phyloP scores from a whole-genome alignment of 2,113 vertebrate genomes.

The Nipponia nippon region DNA sequence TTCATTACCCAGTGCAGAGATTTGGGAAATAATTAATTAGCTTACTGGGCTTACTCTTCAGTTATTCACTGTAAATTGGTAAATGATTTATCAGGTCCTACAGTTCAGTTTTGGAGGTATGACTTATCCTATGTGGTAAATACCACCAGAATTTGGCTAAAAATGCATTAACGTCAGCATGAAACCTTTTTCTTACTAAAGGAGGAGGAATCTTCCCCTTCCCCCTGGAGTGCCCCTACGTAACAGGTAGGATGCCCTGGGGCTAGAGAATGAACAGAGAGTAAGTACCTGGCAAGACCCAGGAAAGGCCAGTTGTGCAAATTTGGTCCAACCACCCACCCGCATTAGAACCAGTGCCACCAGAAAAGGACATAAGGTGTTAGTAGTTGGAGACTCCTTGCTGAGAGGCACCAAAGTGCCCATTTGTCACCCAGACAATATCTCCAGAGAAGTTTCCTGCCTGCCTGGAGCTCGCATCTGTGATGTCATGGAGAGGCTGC shows the following conservation, averaged over 20 bases:
- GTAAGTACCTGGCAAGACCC: not conserved
- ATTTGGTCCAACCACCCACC: fast-evolving
- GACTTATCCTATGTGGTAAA: not conserved
- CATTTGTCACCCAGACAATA: not conserved
- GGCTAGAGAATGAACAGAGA: not conserved
- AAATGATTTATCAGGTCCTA: not conserved
- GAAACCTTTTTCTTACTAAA: not conserved
- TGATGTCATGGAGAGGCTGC: not conserved
- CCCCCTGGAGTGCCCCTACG: not conserved
- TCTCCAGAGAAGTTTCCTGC: not conserved
- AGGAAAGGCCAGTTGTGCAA: not conserved
- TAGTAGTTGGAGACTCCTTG: not conserved
- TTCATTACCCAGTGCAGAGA: not conserved
- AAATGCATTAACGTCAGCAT: not conserved
- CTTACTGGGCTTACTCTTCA: not conserved
- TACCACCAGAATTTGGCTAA: not conserved
- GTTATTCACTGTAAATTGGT: not conserved
- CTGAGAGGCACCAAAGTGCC: not conserved
- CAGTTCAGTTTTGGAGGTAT: not conserved
- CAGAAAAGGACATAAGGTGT: not conserved
- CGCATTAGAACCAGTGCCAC: not conserved
- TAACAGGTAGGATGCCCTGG: not conserved
- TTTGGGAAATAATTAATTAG: not conserved
- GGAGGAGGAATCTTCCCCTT: not conserved
- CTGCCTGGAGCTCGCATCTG: fast-evolving